phyloP scores from a whole-genome alignment of 2,888 invertebrate genomes.

The Amphipyra berbera region DNA sequence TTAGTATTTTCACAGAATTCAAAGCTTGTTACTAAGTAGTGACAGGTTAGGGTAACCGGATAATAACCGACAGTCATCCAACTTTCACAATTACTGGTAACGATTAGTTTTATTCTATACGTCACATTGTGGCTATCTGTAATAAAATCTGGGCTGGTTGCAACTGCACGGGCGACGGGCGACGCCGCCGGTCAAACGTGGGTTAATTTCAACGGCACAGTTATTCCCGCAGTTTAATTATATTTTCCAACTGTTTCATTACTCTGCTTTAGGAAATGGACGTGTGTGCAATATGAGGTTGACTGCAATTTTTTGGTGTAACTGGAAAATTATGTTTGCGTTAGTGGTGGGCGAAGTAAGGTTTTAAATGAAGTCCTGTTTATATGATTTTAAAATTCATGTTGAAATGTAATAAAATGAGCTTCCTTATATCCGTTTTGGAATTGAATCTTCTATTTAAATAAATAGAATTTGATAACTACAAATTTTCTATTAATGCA shows the following conservation, averaged over 20 bases:
- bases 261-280: constrained; percentile 41
- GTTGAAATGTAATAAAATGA: no score
- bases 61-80: constrained; percentile 33
- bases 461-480: no score
- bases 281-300: constrained; percentile 27
- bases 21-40: constrained; percentile 18
- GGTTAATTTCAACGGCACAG: constrained; percentile 35
- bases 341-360: constrained; percentile 2
- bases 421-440: no score
- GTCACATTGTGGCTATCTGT: constrained; percentile 48
- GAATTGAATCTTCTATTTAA: no score
- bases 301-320: constrained; percentile 32
- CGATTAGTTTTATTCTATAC: constrained; percentile 38
- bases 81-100: constrained; percentile 49
- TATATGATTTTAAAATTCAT: background rate
- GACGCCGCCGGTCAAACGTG: constrained; percentile 29
- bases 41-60: constrained; percentile 27
- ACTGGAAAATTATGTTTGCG: constrained; percentile 33
- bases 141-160: constrained; percentile 42
- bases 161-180: constrained; percentile 7
- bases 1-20: constrained; percentile 10
- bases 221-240: constrained; percentile 43
- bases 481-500: no score
- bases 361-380: constrained; percentile 32
- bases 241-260: constrained; percentile 52